Conservation (phyloP, 2,797 vertebrate genomes). For the Zalophus californianus region DNA sequence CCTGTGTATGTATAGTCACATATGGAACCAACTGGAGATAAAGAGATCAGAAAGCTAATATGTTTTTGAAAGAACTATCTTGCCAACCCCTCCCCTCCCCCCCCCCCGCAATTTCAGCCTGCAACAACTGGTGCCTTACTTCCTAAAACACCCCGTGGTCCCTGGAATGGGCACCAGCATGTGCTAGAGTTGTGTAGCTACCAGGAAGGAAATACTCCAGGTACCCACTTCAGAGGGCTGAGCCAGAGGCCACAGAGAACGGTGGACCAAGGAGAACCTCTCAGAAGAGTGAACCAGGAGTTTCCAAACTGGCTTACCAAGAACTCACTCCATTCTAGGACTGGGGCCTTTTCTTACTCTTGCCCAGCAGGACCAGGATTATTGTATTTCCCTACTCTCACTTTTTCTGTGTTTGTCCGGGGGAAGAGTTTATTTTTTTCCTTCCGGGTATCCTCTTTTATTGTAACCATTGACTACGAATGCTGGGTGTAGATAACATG, state of each 20-base stretch:
- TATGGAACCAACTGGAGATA: neutral
- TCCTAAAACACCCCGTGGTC: neutral
- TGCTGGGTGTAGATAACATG: neutral
- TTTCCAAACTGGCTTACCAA: neutral
- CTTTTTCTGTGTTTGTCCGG: neutral
- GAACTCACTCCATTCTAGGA: neutral
- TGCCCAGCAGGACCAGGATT: neutral
- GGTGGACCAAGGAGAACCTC: neutral
- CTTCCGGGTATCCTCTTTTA: neutral
- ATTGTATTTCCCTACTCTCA: neutral
- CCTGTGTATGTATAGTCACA: neutral
- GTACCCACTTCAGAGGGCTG: too few species aligned
- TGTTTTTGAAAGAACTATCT: neutral
- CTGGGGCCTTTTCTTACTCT: neutral
- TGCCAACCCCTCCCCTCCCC: neutral
- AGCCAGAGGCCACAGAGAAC: neutral
- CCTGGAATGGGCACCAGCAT: neutral
- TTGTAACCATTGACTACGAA: neutral
- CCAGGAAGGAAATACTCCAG: neutral
- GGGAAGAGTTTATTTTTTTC: too few species aligned
- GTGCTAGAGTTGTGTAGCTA: neutral
- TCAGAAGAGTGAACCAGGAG: neutral
- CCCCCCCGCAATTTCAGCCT: neutral
- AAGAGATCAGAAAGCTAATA: neutral
- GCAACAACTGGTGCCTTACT: neutral